A percentile compares a stretch with the other conserved stretches of the same genome.
Evolutionary conservation across 2,797 vertebrate genomes (phyloP).

Genomic region (Gadopsis bispinosus): DNA sequence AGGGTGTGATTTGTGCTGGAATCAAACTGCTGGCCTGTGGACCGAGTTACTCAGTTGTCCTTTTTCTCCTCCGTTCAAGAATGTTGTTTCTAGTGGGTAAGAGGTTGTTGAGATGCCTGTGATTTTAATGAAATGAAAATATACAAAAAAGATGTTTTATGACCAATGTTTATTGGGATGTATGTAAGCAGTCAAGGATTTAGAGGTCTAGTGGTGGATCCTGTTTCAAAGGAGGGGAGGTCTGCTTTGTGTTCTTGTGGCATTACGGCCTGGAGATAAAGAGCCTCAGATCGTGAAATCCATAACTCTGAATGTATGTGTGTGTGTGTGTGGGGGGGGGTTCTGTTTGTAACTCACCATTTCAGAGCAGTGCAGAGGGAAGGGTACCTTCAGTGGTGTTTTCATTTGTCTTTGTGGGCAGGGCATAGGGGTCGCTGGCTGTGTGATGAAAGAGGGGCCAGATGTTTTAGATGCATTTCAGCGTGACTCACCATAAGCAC

Average conservation of each 20-base stretch:
- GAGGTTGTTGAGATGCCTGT: conserved; percentile 57
- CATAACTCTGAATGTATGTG: conserved; percentile 2
- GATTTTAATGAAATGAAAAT: conserved; percentile 67
- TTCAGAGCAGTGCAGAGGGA: conserved; percentile 45
- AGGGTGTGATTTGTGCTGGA: conserved; percentile 55
- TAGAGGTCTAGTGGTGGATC: conserved; percentile 61
- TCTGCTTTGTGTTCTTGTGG: conserved; percentile 72
- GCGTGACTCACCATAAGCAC: conserved; percentile 61
- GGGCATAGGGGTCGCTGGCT: conserved; percentile 45
- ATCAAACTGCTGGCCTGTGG: conserved; percentile 48
- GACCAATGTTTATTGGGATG: conserved; percentile 65
- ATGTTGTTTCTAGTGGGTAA: conserved; percentile 54
- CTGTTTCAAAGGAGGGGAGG: conserved; percentile 74
- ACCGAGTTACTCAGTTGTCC: conserved; percentile 36
- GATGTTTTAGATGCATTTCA: conserved; percentile 75
- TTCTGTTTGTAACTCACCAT: conserved; percentile 45
- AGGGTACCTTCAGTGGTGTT: conserved; percentile 59
- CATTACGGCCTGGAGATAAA: conserved; percentile 49
- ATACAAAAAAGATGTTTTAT: conserved; percentile 72
- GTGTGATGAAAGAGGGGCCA: conserved; percentile 70
- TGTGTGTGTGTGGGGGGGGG: conserved; percentile 9
- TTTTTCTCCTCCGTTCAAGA: conserved; percentile 45
- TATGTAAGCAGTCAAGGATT: conserved; percentile 64
- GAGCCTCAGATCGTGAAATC: conserved; percentile 45
- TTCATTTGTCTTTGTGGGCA: conserved; percentile 60